Percentiles rank a stretch among this genome's conserved stretches.
These are phyloP conservation scores for Rhopalosiphum maidis DNA, from an alignment of 1,140 invertebrate genomes.

Conservation along the genomic window DNA sequence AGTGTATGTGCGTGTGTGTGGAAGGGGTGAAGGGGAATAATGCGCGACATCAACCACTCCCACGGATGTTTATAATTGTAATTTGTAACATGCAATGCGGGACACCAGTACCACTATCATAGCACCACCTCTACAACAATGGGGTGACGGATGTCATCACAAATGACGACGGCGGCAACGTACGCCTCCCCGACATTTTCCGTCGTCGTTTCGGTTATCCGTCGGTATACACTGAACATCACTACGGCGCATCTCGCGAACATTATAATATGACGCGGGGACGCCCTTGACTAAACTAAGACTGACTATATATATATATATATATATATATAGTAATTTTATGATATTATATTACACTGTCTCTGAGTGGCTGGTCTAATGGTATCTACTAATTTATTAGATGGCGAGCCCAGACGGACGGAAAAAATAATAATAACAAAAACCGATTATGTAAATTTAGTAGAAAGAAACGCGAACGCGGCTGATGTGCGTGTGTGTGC, in stretches of 20 bases:
- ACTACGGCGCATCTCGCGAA: neutral
- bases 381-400: neutral
- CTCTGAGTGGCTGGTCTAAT: neutral
- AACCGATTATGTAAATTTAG: constrained; percentile 25
- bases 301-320: neutral
- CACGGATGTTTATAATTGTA: constrained; percentile 41
- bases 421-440: neutral
- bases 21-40: constrained; percentile 27
- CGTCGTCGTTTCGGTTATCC: neutral
- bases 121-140: neutral
- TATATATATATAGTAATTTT: neutral
- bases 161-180: neutral
- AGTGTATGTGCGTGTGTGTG: neutral
- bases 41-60: constrained; percentile 32
- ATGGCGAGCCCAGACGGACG: neutral
- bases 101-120: neutral
- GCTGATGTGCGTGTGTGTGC: neutral
- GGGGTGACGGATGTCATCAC: neutral
- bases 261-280: neutral
- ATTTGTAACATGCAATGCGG: neutral
- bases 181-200: neutral
- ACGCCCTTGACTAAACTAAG: neutral
- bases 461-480: constrained; percentile 8
- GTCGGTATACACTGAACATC: neutral
- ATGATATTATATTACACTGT: neutral